Percentiles rank a stretch among this genome's conserved stretches.
phyloP scores from a whole-genome alignment of 2,797 vertebrate genomes.

The Crenichthys baileyi region DNA sequence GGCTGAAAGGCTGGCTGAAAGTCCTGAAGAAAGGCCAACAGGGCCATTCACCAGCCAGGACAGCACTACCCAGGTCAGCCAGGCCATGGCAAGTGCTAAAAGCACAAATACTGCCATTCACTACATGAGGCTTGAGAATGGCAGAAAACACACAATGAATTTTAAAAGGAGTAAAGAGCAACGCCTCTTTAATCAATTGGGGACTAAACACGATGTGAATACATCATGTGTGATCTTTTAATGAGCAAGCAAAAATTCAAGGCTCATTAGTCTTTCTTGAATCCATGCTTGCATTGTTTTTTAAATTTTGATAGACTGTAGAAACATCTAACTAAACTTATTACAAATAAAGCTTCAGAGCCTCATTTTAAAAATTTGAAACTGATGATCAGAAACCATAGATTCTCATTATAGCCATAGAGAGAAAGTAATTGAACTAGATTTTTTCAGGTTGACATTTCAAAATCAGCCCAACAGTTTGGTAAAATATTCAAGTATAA shows the following conservation, averaged over 20 bases:
- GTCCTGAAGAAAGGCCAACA: constrained; percentile 59
- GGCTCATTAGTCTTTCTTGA: not conserved
- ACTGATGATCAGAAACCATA: not conserved
- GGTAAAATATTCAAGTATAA: not conserved
- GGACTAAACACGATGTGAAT: constrained; percentile 36
- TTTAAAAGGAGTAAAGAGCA: constrained; percentile 42
- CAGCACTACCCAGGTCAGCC: constrained; percentile 59
- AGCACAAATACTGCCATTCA: constrained; percentile 58
- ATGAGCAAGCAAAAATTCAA: constrained; percentile 8
- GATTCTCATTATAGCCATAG: not conserved
- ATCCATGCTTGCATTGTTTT: not conserved
- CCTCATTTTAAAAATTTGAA: not conserved
- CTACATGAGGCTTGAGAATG: constrained; percentile 51
- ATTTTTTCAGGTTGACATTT: not conserved
- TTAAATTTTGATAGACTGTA: not conserved
- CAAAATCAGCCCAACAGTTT: not conserved
- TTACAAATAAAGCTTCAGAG: not conserved
- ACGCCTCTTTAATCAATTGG: constrained; percentile 50
- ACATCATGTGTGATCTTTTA: constrained; percentile 17
- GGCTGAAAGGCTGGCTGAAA: constrained; percentile 68
- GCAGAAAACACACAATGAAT: constrained; percentile 50
- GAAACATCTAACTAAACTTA: not conserved
- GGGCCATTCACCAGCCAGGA: constrained; percentile 52
- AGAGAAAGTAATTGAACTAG: not conserved
- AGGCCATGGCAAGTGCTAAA: constrained; percentile 61